Percentiles rank a stretch among this genome's conserved stretches.
Conservation (phyloP, 2,113 vertebrate species). For the Oryzias melastigma region DNA sequence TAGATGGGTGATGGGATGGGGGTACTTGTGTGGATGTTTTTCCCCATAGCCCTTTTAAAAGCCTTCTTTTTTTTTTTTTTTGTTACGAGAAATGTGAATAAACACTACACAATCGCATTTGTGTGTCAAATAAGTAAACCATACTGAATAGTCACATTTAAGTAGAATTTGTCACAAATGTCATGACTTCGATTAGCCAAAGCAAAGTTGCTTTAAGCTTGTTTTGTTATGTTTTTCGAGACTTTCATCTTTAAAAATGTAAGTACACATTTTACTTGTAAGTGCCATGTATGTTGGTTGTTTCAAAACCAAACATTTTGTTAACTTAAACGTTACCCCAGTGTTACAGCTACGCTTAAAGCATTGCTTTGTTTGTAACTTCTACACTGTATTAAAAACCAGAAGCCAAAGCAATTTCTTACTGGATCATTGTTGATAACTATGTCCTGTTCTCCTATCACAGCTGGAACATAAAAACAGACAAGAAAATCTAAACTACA, state of each 20-base stretch:
- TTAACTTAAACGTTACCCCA: conserved; percentile 44
- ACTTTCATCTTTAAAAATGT: conserved; percentile 40
- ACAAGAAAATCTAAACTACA: conserved; percentile 11
- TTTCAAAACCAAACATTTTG: conserved; percentile 44
- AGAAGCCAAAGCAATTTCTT: conserved; percentile 66
- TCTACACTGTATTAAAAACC: conserved; percentile 44
- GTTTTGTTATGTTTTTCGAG: conserved; percentile 44
- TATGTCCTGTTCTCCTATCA: conserved; percentile 23
- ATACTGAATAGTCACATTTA: conserved; percentile 19
- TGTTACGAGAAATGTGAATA: conserved; percentile 60
- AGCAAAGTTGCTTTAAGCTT: conserved; percentile 49
- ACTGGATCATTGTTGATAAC: conserved; percentile 33
- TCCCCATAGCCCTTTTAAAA: conserved; percentile 31
- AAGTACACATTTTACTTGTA: conserved; percentile 53
- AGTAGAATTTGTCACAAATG: conserved; percentile 36
- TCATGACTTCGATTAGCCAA: conserved; percentile 51
- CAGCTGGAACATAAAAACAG: conserved; percentile 3
- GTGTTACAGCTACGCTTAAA: conserved; percentile 38
- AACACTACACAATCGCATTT: conserved; percentile 32
- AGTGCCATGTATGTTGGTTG: conserved; percentile 45
- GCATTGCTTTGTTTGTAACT: conserved; percentile 45
- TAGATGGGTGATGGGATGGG: conserved; percentile 4
- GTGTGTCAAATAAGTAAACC: conserved; percentile 36
- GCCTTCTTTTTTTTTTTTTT: conserved; percentile 52
- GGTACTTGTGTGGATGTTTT: conserved; percentile 39